phyloP scores from a whole-genome alignment of 2,113 vertebrate species.

The Pedetes capensis region DNA sequence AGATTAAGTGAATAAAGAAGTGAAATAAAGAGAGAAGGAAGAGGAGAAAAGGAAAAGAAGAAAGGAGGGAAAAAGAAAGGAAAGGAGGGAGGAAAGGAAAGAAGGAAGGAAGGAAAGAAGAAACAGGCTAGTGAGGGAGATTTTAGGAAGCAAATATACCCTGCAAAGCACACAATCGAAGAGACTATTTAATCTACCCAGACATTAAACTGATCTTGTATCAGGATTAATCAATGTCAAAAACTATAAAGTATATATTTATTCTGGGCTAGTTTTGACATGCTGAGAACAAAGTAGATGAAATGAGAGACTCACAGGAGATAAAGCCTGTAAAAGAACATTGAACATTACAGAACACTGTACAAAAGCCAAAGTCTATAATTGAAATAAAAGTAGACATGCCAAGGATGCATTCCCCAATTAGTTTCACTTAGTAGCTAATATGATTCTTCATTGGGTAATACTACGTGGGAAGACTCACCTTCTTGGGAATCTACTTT shows the following conservation, averaged over 20 bases:
- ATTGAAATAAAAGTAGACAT: not conserved
- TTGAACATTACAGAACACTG: not conserved
- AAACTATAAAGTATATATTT: not conserved
- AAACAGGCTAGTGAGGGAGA: not conserved
- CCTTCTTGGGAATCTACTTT: not conserved
- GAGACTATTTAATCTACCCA: not conserved
- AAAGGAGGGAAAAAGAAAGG: not conserved
- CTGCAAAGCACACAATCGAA: not conserved
- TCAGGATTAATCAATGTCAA: not conserved
- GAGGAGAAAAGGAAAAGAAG: fast-evolving
- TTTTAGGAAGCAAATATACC: not conserved
- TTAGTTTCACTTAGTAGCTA: not conserved
- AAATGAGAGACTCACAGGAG: not conserved
- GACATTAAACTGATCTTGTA: not conserved
- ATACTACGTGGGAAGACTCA: not conserved
- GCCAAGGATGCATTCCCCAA: not conserved
- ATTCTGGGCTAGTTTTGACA: conserved; percentile 3
- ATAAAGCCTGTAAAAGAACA: not conserved
- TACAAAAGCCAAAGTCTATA: not conserved
- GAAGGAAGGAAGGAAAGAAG: not conserved
- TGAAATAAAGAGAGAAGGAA: not conserved
- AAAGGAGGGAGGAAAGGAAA: fast-evolving
- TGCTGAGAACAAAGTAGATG: not conserved
- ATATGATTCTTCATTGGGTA: not conserved
- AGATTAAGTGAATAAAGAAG: not conserved